Conservation (phyloP, 2,888 invertebrate genomes). For the Ethmia dodecea region DNA sequence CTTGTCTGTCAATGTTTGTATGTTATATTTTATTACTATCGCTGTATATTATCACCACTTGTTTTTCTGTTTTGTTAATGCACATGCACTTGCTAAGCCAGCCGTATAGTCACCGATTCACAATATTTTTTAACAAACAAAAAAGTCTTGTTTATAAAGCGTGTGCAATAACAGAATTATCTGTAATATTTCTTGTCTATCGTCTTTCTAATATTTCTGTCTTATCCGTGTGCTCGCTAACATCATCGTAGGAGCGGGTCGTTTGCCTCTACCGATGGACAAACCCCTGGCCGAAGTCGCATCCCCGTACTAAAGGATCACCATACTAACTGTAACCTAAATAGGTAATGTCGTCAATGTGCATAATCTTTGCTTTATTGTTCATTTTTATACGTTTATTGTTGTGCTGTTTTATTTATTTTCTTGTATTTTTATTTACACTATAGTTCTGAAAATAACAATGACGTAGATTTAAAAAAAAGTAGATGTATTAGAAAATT, state of each 20-base stretch:
- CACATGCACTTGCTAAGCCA: conserved; percentile 34
- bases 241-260: conserved; percentile 70
- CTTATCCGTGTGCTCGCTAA: conserved; percentile 67
- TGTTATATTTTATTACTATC: too few relatives aligned
- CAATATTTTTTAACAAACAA: conserved; percentile 1
- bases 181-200: conserved; percentile 30
- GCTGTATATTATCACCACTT: conserved; percentile 11
- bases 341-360: conserved; percentile 54
- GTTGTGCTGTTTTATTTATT: background rate
- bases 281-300: conserved; percentile 70
- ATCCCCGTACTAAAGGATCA: conserved; percentile 72
- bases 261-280: conserved; percentile 70
- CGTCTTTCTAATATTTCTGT: conserved; percentile 56
- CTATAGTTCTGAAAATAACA: background rate
- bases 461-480: background rate
- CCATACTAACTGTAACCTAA: conserved; percentile 66
- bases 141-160: conserved; percentile 21
- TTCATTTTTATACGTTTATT: conserved; percentile 2
- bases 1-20: too few relatives aligned
- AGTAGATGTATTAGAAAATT: background rate
- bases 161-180: conserved; percentile 42
- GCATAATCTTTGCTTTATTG: conserved; percentile 20
- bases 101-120: conserved; percentile 12
- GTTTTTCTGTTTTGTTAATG: conserved; percentile 27
- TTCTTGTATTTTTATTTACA: background rate